Percentiles rank a stretch among this genome's conserved stretches.
phyloP scores from a whole-genome alignment of 2,888 invertebrate genomes.

The Mactromeris polynyma region DNA sequence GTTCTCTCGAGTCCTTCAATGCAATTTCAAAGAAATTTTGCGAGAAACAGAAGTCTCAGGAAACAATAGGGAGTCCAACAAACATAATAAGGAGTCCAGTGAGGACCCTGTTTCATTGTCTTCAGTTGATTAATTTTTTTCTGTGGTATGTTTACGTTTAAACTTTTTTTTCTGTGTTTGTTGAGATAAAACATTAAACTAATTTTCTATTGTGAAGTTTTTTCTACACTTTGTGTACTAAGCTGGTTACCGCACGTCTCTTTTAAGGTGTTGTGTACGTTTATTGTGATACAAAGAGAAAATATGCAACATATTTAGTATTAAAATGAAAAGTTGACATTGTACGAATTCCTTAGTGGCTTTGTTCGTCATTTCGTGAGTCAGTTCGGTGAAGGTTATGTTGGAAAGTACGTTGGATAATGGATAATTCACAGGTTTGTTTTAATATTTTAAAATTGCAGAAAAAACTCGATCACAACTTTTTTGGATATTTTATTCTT shows the following conservation, averaged over 20 bases:
- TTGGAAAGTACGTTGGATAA: not conserved
- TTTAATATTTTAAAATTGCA: not conserved
- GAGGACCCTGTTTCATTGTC: too few species aligned
- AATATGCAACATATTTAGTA: slow-evolving; percentile 11
- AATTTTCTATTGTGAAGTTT: not conserved
- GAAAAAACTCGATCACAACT: not conserved
- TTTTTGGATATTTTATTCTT: not conserved
- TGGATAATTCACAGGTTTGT: not conserved
- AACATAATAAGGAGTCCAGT: too few species aligned
- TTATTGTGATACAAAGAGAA: not conserved
- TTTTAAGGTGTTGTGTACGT: not conserved
- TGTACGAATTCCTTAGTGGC: slow-evolving; percentile 5
- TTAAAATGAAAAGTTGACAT: slow-evolving; percentile 18
- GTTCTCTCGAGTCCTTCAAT: too few species aligned
- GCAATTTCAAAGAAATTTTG: too few species aligned
- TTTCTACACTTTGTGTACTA: not conserved
- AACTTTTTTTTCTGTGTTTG: not conserved
- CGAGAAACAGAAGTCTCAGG: too few species aligned
- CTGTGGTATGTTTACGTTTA: not conserved
- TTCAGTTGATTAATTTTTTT: not conserved
- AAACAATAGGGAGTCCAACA: too few species aligned
- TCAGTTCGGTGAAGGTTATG: not conserved
- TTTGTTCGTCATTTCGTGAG: slow-evolving; percentile 3
- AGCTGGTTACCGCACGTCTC: not conserved
- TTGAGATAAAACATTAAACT: not conserved